Percentiles rank a stretch among this genome's conserved stretches.
phyloP scores from a whole-genome alignment of 2,888 invertebrate genomes.

The Drosophila cracens region DNA sequence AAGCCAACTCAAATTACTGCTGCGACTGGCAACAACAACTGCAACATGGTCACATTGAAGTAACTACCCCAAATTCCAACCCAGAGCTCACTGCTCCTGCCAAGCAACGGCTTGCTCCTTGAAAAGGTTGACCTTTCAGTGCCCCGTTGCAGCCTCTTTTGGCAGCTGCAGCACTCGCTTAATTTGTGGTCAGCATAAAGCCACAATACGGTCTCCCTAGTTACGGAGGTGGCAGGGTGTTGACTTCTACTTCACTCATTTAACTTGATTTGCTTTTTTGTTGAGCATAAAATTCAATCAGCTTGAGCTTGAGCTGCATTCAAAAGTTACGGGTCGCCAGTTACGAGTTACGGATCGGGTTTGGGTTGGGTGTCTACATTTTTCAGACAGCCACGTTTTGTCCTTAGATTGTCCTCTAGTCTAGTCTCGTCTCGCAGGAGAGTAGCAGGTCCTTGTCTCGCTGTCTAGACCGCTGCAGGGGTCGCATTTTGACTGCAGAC shows the following conservation, averaged over 20 bases:
- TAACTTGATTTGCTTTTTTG: conserved; percentile 69
- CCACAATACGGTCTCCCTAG: conserved; percentile 14
- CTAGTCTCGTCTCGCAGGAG: conserved; percentile 10
- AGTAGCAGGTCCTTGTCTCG: conserved; percentile 51
- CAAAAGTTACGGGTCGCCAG: conserved; percentile 68
- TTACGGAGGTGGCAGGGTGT: background rate
- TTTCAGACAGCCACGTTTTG: conserved; percentile 70
- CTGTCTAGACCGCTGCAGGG: conserved; percentile 75
- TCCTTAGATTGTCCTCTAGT: conserved; percentile 77
- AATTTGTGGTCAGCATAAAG: conserved; percentile 42
- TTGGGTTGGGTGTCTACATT: background rate
- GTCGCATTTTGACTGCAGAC: conserved; percentile 31
- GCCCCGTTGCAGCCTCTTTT: conserved; percentile 48
- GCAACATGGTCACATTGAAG: conserved; percentile 1
- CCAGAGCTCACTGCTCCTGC: background rate
- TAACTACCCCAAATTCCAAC: background rate
- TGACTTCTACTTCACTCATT: conserved; percentile 54
- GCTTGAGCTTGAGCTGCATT: conserved; percentile 75
- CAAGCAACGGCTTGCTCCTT: conserved; percentile 1
- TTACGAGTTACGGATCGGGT: background rate
- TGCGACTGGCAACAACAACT: background rate
- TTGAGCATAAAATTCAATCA: conserved; percentile 79
- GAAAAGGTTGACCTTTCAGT: conserved; percentile 48
- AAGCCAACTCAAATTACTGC: conserved; percentile 44
- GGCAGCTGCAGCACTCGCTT: conserved; percentile 26